phyloP scores from a whole-genome alignment of 2,113 vertebrate species.

The Aptenodytes patagonicus region DNA sequence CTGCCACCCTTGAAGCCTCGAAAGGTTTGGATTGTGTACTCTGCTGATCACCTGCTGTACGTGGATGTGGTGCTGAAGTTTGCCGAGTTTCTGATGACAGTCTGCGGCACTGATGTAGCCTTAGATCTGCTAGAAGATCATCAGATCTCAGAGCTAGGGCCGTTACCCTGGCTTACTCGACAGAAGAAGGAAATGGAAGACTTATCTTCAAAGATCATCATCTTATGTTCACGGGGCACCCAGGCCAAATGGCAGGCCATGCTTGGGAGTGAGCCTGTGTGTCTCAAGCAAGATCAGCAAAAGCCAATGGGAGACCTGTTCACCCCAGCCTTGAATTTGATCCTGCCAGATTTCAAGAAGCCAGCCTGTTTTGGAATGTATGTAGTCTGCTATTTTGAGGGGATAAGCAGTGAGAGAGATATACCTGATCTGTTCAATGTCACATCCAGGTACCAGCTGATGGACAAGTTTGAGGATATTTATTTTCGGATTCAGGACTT shows the following conservation, averaged over 20 bases:
- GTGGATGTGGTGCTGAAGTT: slow-evolving; percentile 90
- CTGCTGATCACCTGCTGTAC: slow-evolving; percentile 88
- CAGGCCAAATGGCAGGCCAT: slow-evolving; percentile 92
- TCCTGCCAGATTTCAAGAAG: slow-evolving; percentile 88
- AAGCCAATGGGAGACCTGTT: slow-evolving; percentile 86
- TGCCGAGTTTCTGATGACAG: slow-evolving; percentile 84
- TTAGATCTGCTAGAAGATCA: slow-evolving; percentile 86
- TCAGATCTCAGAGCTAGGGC: slow-evolving; percentile 81
- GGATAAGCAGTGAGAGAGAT: slow-evolving; percentile 78
- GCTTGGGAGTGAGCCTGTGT: slow-evolving; percentile 74
- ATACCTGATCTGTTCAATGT: slow-evolving; percentile 88
- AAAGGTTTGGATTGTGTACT: slow-evolving; percentile 90
- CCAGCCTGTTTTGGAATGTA: slow-evolving; percentile 87
- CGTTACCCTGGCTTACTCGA: slow-evolving; percentile 85
- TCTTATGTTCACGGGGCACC: slow-evolving; percentile 90
- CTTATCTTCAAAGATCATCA: slow-evolving; percentile 83
- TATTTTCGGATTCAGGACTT: slow-evolving; percentile 90
- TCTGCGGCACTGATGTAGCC: slow-evolving; percentile 88
- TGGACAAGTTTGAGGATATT: slow-evolving; percentile 91
- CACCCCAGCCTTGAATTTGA: slow-evolving; percentile 87
- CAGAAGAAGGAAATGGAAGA: slow-evolving; percentile 83
- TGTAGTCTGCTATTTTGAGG: slow-evolving; percentile 90
- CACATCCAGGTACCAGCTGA: slow-evolving; percentile 83
- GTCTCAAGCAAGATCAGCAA: slow-evolving; percentile 79
- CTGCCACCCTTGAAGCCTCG: slow-evolving; percentile 51